These are phyloP conservation scores for Apodemia zela DNA, from an alignment of 2,888 invertebrate genomes.

Conservation along the genomic window DNA sequence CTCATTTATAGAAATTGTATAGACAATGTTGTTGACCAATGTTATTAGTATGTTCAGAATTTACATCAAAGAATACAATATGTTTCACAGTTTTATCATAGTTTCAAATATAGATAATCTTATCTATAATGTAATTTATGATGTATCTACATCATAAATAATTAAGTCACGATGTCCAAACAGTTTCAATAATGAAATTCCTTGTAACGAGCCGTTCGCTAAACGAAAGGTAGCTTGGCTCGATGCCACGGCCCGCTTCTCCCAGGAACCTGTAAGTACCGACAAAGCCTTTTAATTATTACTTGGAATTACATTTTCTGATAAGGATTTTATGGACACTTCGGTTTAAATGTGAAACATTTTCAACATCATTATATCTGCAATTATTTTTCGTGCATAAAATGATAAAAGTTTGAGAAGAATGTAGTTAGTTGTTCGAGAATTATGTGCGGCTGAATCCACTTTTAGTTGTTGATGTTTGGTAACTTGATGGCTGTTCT, in stretches of 20 bases:
- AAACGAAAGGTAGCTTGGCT: slow-evolving; percentile 48
- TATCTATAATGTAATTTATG: too few relatives aligned
- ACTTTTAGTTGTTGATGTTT: too few relatives aligned
- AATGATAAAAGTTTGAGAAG: neutral
- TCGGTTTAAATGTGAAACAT: slow-evolving; percentile 1
- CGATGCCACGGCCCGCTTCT: slow-evolving; percentile 45
- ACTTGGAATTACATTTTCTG: slow-evolving; percentile 19
- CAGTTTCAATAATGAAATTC: slow-evolving; percentile 71
- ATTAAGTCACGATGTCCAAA: slow-evolving; percentile 34
- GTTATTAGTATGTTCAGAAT: too few relatives aligned
- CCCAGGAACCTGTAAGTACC: slow-evolving; percentile 11
- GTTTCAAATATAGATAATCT: neutral
- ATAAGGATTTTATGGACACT: slow-evolving; percentile 15
- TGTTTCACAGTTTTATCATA: neutral
- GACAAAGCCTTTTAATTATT: slow-evolving; percentile 22
- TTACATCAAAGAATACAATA: too few relatives aligned
- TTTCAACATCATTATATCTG: neutral
- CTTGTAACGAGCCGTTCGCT: slow-evolving; percentile 45
- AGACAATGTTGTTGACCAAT: too few relatives aligned
- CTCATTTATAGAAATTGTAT: too few relatives aligned
- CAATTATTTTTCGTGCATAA: neutral
- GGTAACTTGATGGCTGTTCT: too few relatives aligned
- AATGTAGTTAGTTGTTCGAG: too few relatives aligned
- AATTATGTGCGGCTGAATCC: too few relatives aligned
- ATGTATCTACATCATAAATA: slow-evolving; percentile 18